Percentiles rank a stretch among this genome's conserved stretches.
phyloP scores from a whole-genome alignment of 2,888 invertebrate species.

The Rambutsinella grinnellia region DNA sequence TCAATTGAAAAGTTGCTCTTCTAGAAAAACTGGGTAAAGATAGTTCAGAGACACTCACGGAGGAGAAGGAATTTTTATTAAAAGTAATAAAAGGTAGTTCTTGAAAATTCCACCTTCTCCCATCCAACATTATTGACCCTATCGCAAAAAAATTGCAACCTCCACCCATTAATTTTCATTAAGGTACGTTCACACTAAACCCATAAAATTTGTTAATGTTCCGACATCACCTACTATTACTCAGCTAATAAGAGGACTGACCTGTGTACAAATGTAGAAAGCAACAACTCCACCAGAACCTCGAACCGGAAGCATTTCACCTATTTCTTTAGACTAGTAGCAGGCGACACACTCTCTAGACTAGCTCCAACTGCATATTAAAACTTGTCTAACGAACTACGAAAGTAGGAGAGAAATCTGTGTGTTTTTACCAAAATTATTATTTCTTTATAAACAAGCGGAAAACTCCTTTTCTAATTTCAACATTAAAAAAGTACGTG shows the following conservation, averaged over 20 bases:
- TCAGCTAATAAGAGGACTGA: conserved; percentile 37
- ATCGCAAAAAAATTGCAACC: too few relatives aligned
- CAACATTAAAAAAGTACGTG: too few relatives aligned
- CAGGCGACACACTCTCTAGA: not conserved
- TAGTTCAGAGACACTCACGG: too few relatives aligned
- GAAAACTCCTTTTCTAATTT: not conserved
- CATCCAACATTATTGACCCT: too few relatives aligned
- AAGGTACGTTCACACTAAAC: conserved; percentile 13
- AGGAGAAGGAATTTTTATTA: too few relatives aligned
- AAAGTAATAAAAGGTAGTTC: too few relatives aligned
- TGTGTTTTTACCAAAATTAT: conserved; percentile 1
- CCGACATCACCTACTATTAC: conserved; percentile 33
- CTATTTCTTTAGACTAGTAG: not conserved
- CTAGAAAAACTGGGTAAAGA: too few relatives aligned
- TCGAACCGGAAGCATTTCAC: conserved; percentile 39
- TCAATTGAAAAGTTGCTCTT: too few relatives aligned
- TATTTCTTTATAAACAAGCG: conserved; percentile 33
- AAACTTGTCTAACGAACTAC: not conserved
- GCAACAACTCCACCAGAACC: conserved; percentile 5
- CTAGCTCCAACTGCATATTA: not conserved
- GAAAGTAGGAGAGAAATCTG: not conserved
- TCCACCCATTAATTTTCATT: not conserved
- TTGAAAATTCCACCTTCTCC: too few relatives aligned
- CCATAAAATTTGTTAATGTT: conserved; percentile 41
- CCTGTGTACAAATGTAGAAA: not conserved